A percentile compares a stretch with the other conserved stretches of the same genome.
Conservation (phyloP, 2,888 invertebrate genomes). For the Leucophenga montana region DNA sequence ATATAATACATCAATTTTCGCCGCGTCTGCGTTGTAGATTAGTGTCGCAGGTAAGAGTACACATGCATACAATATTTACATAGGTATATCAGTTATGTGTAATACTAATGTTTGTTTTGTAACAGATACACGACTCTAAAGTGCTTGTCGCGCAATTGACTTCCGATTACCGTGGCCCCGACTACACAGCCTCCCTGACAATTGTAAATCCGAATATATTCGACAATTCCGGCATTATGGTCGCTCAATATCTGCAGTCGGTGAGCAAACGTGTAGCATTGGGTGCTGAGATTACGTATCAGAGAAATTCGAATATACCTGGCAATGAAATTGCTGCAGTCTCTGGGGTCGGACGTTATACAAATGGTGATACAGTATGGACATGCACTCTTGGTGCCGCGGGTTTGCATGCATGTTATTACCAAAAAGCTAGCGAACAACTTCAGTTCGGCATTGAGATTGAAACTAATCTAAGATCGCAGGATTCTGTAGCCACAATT, state of each 20-base stretch:
- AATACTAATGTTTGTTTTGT: slow-evolving; percentile 18
- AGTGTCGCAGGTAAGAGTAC: slow-evolving; percentile 91
- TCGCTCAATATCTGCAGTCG: slow-evolving; percentile 90
- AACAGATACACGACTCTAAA: slow-evolving; percentile 87
- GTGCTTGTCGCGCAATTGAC: slow-evolving; percentile 91
- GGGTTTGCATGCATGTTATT: slow-evolving; percentile 93
- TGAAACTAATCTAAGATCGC: slow-evolving; percentile 91
- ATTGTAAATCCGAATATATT: slow-evolving; percentile 93
- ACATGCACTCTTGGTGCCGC: slow-evolving; percentile 85
- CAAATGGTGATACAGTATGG: slow-evolving; percentile 77
- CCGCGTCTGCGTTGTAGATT: slow-evolving; percentile 86
- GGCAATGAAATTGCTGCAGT: slow-evolving; percentile 92
- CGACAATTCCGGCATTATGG: slow-evolving; percentile 87
- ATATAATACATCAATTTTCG: slow-evolving; percentile 92
- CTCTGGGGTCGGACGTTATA: slow-evolving; percentile 84
- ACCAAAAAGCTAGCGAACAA: slow-evolving; percentile 94
- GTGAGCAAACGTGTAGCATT: slow-evolving; percentile 87
- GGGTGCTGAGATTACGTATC: slow-evolving; percentile 95
- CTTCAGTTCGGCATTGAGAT: slow-evolving; percentile 93
- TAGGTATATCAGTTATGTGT: no score
- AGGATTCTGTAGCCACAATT: slow-evolving; percentile 91
- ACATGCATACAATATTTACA: no score
- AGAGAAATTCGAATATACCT: slow-evolving; percentile 90
- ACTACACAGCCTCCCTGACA: slow-evolving; percentile 90
- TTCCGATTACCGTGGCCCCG: slow-evolving; percentile 88